phyloP scores from a whole-genome alignment of 2,113 vertebrate genomes.

The Edolisoma coerulescens region DNA sequence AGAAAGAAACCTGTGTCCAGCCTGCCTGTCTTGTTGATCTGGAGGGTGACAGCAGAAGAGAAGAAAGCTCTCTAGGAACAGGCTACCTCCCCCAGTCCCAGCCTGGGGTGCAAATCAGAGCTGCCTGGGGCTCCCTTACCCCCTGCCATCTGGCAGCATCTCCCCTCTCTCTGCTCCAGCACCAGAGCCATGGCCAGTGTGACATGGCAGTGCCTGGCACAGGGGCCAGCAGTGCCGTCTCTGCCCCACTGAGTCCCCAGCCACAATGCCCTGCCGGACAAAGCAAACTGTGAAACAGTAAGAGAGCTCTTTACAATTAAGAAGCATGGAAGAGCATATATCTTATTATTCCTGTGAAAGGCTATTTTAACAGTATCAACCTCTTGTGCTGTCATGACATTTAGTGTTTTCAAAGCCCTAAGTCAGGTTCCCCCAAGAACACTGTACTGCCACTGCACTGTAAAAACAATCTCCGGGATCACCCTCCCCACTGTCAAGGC shows the following conservation, averaged over 20 bases:
- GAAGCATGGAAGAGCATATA: rapidly evolving
- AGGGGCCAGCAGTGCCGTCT: neutral
- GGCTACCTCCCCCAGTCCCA: neutral
- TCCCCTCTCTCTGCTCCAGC: rapidly evolving
- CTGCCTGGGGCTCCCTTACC: neutral
- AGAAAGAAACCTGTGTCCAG: neutral
- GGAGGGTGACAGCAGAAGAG: neutral
- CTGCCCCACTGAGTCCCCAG: neutral
- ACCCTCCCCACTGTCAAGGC: neutral
- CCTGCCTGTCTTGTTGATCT: neutral
- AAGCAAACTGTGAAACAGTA: neutral
- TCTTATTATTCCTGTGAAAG: neutral
- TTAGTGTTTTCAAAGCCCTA: neutral
- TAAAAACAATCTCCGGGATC: rapidly evolving
- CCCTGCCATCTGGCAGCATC: neutral
- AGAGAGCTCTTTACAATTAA: neutral
- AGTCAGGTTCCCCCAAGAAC: neutral
- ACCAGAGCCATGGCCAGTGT: neutral
- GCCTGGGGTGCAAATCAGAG: neutral
- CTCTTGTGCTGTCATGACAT: neutral
- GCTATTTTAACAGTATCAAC: neutral
- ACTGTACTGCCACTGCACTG: neutral
- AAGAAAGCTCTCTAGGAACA: neutral
- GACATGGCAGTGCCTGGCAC: rapidly evolving
- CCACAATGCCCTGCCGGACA: rapidly evolving